Conservation (phyloP, 30 jellyfish, hydroid and myxozoan species). For the Mastigias papua region DNA sequence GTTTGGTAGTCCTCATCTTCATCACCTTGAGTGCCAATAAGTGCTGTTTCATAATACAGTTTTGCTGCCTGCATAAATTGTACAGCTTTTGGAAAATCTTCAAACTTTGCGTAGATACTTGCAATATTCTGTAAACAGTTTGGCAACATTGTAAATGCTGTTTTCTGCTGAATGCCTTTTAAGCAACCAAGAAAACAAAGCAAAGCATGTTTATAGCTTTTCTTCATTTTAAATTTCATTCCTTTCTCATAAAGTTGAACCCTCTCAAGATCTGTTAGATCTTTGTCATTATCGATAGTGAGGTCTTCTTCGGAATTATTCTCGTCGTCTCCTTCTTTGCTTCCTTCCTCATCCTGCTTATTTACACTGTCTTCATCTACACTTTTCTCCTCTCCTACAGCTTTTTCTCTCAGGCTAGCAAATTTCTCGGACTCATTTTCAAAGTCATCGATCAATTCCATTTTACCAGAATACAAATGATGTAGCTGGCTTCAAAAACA, state of each 20-base stretch:
- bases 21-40: constrained; percentile 72
- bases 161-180: constrained; percentile 76
- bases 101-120: constrained; percentile 84
- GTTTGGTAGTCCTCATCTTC: constrained; percentile 65
- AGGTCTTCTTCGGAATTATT: constrained; percentile 12
- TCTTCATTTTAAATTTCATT: constrained; percentile 54
- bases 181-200: constrained; percentile 91
- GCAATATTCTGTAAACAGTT: constrained; percentile 85
- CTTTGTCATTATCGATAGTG: constrained; percentile 36
- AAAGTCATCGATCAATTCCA: background rate
- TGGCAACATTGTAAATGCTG: constrained; percentile 78
- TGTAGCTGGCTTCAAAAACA: background rate
- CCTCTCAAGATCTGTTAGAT: constrained; percentile 80
- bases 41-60: constrained; percentile 91
- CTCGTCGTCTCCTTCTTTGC: background rate
- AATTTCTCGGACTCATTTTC: background rate
- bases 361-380: background rate
- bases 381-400: background rate
- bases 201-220: constrained; percentile 80
- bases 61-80: constrained; percentile 96
- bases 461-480: background rate
- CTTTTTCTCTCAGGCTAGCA: background rate
- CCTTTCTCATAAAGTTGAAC: constrained; percentile 78
- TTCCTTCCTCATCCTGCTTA: background rate
- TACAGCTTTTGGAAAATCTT: constrained; percentile 86